Evolutionary conservation across 2,888 invertebrate species (phyloP).

Genomic region (Endomychus coccineus): DNA sequence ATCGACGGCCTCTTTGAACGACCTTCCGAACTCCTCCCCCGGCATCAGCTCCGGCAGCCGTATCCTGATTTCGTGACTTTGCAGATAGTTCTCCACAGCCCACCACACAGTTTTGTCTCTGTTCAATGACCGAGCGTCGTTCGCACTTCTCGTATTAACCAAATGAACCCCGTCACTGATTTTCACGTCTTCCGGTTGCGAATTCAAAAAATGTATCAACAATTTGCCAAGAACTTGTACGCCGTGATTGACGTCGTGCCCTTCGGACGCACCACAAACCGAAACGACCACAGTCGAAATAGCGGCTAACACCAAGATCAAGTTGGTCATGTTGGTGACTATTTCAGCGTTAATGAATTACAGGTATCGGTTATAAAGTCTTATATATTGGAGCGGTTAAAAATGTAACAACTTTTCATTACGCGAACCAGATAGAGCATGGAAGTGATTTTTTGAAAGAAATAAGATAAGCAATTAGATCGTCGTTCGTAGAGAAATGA

Average conservation of each 20-base stretch:
- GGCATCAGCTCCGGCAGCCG: constrained; percentile 63
- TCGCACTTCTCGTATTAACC: constrained; percentile 49
- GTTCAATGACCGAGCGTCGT: constrained; percentile 44
- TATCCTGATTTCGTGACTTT: constrained; percentile 65
- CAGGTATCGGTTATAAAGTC: too few species aligned
- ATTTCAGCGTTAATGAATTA: too few species aligned
- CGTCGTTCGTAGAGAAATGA: constrained; percentile 28
- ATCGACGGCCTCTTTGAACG: constrained; percentile 52
- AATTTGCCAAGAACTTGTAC: constrained; percentile 36
- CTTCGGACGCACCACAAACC: constrained; percentile 20
- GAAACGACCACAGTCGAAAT: too few species aligned
- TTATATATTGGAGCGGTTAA: constrained; percentile 16
- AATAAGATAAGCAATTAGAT: constrained; percentile 36
- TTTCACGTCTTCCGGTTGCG: constrained; percentile 48
- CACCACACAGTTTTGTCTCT: constrained; percentile 52
- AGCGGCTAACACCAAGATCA: constrained; percentile 4
- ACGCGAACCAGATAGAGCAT: constrained; percentile 43
- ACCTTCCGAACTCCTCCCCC: constrained; percentile 48
- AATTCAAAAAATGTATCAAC: constrained; percentile 39
- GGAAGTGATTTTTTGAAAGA: constrained; percentile 33
- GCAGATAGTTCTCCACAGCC: constrained; percentile 58
- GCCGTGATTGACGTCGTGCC: constrained; percentile 31
- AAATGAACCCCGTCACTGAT: constrained; percentile 59
- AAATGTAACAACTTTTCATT: constrained; percentile 26
- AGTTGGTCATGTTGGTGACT: constrained; percentile 10